phyloP scores from a whole-genome alignment of 2,888 invertebrate species.

The Lamellibrachia satsuma region DNA sequence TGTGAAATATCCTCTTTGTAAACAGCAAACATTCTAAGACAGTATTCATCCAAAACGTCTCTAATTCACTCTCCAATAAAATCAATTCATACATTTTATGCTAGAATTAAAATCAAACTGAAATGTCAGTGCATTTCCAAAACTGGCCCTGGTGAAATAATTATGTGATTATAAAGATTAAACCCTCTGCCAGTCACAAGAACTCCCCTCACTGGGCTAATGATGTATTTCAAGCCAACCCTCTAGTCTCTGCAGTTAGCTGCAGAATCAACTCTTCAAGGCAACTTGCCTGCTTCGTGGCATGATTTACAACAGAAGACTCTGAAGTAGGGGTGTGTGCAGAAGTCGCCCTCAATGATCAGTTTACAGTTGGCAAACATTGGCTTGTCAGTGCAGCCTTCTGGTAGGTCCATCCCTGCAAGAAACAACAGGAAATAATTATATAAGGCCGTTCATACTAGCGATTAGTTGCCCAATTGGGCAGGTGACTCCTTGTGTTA shows the following conservation, averaged over 20 bases:
- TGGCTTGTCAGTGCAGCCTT: conserved; percentile 85
- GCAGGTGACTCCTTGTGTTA: too few relatives aligned
- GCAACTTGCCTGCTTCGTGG: neutral
- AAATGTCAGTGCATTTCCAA: neutral
- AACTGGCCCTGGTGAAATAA: neutral
- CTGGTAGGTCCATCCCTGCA: conserved; percentile 71
- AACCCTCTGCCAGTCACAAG: neutral
- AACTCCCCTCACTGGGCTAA: neutral
- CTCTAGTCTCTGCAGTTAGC: neutral
- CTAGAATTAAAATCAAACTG: neutral
- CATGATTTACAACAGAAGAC: conserved; percentile 93
- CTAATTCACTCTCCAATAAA: neutral
- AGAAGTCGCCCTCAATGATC: conserved; percentile 85
- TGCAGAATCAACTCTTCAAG: neutral
- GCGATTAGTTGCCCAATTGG: too few relatives aligned
- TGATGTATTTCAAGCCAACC: neutral
- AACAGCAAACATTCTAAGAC: neutral
- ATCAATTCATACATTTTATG: neutral
- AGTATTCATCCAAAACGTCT: neutral
- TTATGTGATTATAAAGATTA: neutral
- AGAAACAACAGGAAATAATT: neutral
- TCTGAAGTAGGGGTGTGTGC: conserved; percentile 79
- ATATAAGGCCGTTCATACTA: neutral
- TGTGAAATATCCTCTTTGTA: neutral
- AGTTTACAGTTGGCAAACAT: conserved; percentile 89